Conservation (phyloP, 2,797 vertebrate species). For the Emys orbicularis region DNA sequence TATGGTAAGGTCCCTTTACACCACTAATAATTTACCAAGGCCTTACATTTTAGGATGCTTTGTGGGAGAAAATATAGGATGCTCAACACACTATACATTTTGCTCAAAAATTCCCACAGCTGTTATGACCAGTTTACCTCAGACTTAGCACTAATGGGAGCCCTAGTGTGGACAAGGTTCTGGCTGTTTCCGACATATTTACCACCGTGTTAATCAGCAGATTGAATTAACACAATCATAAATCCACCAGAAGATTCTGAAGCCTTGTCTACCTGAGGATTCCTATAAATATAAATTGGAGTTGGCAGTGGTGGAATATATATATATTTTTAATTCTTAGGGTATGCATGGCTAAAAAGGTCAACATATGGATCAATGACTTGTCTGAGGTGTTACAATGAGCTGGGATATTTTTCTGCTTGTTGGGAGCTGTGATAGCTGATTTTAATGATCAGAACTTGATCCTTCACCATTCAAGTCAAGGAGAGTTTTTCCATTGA, state of each 20-base stretch:
- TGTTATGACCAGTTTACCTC: not conserved
- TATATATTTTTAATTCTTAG: not conserved
- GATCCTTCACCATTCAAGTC: not conserved
- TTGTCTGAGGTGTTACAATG: not conserved
- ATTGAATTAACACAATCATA: not conserved
- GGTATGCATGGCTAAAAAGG: not conserved
- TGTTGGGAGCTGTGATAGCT: not conserved
- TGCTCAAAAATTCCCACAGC: not conserved
- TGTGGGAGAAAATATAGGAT: not conserved
- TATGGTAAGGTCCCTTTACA: rapidly evolving
- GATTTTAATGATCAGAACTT: rapidly evolving
- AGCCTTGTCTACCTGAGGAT: not conserved
- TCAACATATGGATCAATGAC: not conserved
- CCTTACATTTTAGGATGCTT: not conserved
- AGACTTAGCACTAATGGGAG: not conserved
- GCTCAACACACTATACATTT: not conserved
- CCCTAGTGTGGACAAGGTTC: not conserved
- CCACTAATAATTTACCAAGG: not conserved
- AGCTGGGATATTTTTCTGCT: not conserved
- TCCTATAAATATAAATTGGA: not conserved
- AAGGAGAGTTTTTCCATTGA: not conserved
- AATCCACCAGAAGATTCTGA: not conserved
- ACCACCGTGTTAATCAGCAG: not conserved
- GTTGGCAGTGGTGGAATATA: not conserved
- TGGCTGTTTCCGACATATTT: not conserved